Conservation (phyloP, 53 echinoderm and acorn worm genomes). For the Echinometra lucunter region DNA sequence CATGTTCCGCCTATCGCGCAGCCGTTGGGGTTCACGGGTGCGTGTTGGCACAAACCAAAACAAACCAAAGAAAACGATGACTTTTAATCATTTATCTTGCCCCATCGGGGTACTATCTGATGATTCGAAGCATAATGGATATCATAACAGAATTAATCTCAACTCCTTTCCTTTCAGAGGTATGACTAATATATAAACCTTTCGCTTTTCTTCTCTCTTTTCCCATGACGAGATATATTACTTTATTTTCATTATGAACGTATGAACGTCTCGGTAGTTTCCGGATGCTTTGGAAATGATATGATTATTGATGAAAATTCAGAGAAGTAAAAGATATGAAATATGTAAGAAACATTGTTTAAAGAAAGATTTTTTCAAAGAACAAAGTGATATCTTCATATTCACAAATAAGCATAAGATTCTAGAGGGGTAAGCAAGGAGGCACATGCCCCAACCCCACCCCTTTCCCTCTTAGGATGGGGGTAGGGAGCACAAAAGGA, state of each 20-base stretch:
- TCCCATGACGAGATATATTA: background rate
- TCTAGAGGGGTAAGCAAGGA: too few relatives aligned
- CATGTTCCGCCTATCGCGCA: constrained; percentile 3
- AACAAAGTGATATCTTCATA: too few relatives aligned
- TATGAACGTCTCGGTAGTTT: background rate
- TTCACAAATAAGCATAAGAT: too few relatives aligned
- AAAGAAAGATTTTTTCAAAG: too few relatives aligned
- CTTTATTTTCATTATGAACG: background rate
- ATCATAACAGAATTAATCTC: constrained; percentile 6
- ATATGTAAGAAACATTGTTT: too few relatives aligned
- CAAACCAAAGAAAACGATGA: background rate
- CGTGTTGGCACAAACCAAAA: background rate
- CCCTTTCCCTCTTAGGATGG: too few relatives aligned
- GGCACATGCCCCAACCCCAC: too few relatives aligned
- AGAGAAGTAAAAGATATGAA: too few relatives aligned
- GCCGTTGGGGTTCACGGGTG: constrained; percentile 19
- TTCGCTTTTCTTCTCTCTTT: background rate
- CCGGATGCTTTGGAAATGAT: background rate
- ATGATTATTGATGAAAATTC: background rate
- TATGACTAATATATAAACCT: background rate
- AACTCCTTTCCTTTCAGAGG: background rate
- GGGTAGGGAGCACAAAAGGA: too few relatives aligned
- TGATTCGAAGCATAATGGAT: background rate
- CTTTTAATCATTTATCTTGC: constrained; percentile 46
- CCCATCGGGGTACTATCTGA: background rate